Conservation (phyloP, 2,797 vertebrate genomes). For the Hybognathus amarus region DNA sequence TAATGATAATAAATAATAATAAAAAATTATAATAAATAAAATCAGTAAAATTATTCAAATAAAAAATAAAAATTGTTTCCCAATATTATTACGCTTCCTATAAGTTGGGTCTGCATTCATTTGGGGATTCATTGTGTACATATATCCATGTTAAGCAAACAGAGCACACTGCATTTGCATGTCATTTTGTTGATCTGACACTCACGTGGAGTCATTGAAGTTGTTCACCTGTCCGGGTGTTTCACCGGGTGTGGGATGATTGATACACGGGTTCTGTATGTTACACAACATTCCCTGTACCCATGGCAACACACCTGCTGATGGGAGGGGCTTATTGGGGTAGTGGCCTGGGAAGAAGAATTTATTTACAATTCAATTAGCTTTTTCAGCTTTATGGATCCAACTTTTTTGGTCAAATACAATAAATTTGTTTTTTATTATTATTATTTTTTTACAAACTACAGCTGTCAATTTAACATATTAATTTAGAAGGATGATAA, state of each 20-base stretch:
- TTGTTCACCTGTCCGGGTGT: conserved; percentile 93
- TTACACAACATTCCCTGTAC: conserved; percentile 96
- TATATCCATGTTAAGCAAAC: not conserved
- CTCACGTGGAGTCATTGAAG: conserved; percentile 94
- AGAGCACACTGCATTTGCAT: not conserved
- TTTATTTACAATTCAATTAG: not conserved
- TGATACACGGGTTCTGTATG: conserved; percentile 91
- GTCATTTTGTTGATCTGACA: conserved; percentile 36
- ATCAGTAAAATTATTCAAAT: too few relatives aligned
- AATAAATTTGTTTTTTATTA: too few relatives aligned
- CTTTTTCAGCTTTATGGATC: not conserved
- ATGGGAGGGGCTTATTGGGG: conserved; percentile 98
- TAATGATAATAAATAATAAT: not conserved
- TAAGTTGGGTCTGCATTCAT: not conserved
- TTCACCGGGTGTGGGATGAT: conserved; percentile 90
- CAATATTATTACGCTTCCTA: not conserved
- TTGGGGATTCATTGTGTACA: not conserved
- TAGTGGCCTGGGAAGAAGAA: conserved; percentile 84
- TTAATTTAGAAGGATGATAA: not conserved
- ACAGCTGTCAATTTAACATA: not conserved
- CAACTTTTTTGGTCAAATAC: not conserved
- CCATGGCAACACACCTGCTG: conserved; percentile 94
- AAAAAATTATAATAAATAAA: too few relatives aligned
- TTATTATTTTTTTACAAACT: not conserved
- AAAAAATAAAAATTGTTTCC: too few relatives aligned